Percentiles rank a stretch among this genome's conserved stretches.
These are phyloP conservation scores for Pedicia rivosa DNA, from an alignment of 2,888 invertebrate genomes.

Conservation along the genomic window DNA sequence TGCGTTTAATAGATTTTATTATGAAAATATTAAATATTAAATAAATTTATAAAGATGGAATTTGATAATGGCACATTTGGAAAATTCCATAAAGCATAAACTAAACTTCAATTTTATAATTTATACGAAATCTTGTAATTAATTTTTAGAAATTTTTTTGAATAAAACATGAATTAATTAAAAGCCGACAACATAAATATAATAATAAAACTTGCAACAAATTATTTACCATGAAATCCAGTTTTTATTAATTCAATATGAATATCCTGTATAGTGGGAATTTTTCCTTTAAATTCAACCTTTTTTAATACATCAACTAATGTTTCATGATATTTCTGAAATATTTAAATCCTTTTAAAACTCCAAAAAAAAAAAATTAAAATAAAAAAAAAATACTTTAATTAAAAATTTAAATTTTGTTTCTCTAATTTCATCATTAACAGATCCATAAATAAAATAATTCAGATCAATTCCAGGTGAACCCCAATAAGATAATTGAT, in stretches of 20 bases:
- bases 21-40: too few species aligned
- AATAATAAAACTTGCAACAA: background rate
- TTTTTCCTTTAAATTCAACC: conserved; percentile 20
- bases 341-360: background rate
- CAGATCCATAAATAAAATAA: conserved; percentile 25
- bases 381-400: background rate
- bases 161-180: too few species aligned
- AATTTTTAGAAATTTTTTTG: too few species aligned
- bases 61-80: too few species aligned
- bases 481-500: conserved; percentile 26
- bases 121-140: too few species aligned
- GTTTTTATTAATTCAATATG: conserved; percentile 25
- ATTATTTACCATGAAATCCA: conserved; percentile 23
- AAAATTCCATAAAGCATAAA: too few species aligned
- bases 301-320: conserved; percentile 22
- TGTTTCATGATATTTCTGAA: conserved; percentile 23
- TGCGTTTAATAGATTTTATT: too few species aligned
- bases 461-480: conserved; percentile 28
- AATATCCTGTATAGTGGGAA: conserved; percentile 26
- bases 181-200: background rate
- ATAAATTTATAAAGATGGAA: too few species aligned
- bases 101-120: too few species aligned
- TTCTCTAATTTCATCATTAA: conserved; percentile 27
- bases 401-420: conserved; percentile 23
- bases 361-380: background rate